phyloP scores from a whole-genome alignment of 2,113 vertebrate species.

The Larimichthys crocea region DNA sequence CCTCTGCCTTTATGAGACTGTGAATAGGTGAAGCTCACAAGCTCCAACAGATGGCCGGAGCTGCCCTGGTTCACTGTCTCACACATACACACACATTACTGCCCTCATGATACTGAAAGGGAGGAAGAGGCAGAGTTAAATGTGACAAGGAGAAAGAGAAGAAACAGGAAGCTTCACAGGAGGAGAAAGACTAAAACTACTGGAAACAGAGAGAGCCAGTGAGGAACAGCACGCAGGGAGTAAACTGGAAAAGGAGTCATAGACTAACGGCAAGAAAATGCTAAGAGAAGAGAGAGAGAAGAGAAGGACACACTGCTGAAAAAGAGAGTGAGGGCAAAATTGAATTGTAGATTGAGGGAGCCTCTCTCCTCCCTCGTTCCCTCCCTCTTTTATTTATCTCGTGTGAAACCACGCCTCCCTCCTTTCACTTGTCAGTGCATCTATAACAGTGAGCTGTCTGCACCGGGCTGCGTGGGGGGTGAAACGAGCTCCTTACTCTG shows the following conservation, averaged over 20 bases:
- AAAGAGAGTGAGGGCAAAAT: slow-evolving; percentile 66
- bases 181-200: slow-evolving; percentile 43
- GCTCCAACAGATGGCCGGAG: slow-evolving; percentile 82
- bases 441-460: slow-evolving; percentile 84
- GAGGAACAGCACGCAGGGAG: neutral
- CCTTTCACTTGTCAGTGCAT: slow-evolving; percentile 85
- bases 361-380: slow-evolving; percentile 77
- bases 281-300: slow-evolving; percentile 24
- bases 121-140: slow-evolving; percentile 50
- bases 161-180: slow-evolving; percentile 34
- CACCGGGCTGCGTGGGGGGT: slow-evolving; percentile 75
- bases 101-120: slow-evolving; percentile 6
- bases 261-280: slow-evolving; percentile 25
- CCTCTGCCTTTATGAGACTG: slow-evolving; percentile 79
- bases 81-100: slow-evolving; percentile 28
- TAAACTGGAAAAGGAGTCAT: slow-evolving; percentile 18
- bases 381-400: slow-evolving; percentile 84
- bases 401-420: slow-evolving; percentile 80
- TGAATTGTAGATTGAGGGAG: slow-evolving; percentile 85
- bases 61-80: slow-evolving; percentile 72
- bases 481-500: slow-evolving; percentile 70
- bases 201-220: slow-evolving; percentile 13
- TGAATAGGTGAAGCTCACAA: slow-evolving; percentile 82
- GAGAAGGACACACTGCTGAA: slow-evolving; percentile 39
- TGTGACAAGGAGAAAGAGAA: slow-evolving; percentile 34